phyloP scores from a whole-genome alignment of 2,888 invertebrate genomes.

The Ophion obscuratus region DNA sequence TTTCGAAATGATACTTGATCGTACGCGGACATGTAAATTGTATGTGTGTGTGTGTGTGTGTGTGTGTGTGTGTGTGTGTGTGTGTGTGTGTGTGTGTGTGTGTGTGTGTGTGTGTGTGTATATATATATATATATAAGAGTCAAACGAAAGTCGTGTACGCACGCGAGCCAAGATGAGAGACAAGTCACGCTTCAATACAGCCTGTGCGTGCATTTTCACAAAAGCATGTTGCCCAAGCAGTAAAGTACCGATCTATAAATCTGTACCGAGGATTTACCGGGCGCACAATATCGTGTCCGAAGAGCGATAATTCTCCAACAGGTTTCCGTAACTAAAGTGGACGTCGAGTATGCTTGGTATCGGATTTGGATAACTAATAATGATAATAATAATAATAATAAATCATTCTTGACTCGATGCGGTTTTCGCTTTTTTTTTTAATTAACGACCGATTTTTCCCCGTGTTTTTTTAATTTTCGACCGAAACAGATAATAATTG shows the following conservation, averaged over 20 bases:
- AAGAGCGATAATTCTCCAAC: background rate
- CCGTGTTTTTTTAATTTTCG: no score
- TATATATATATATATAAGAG: background rate
- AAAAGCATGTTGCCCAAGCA: slow-evolving; percentile 5
- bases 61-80: no score
- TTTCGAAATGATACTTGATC: slow-evolving; percentile 43
- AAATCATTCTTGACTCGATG: no score
- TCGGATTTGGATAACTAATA: background rate
- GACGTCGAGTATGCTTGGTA: background rate
- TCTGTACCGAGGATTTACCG: background rate
- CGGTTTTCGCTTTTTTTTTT: no score
- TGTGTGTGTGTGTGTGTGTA: no score
- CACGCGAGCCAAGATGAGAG: background rate
- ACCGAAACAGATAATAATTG: no score
- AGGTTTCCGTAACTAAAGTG: background rate
- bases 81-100: no score
- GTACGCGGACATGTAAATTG: background rate
- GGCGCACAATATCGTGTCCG: background rate
- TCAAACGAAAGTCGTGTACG: slow-evolving; percentile 4
- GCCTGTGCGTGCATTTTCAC: slow-evolving; percentile 18
- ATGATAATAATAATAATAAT: background rate
- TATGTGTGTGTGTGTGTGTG: no score
- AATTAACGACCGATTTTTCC: no score
- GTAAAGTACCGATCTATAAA: slow-evolving; percentile 14
- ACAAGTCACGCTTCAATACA: slow-evolving; percentile 9